These are phyloP conservation scores for Meganola albula DNA, from an alignment of 2,888 invertebrate genomes.

Conservation along the genomic window DNA sequence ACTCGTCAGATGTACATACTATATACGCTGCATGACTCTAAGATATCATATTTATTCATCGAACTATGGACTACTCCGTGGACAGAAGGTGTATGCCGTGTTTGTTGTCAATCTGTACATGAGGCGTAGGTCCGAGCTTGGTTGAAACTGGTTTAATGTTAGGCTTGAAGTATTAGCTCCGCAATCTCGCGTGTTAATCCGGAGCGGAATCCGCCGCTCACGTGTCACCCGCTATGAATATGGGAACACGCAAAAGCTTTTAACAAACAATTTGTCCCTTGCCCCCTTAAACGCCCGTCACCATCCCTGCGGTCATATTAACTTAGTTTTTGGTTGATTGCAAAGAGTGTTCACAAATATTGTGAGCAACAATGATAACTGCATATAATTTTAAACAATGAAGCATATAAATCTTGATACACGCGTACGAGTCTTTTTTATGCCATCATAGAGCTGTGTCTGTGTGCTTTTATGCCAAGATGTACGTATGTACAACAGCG, in stretches of 20 bases:
- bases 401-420: no score
- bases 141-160: background rate
- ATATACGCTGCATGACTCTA: no score
- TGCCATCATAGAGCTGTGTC: no score
- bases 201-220: background rate
- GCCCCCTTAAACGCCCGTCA: background rate
- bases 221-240: background rate
- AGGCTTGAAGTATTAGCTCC: background rate
- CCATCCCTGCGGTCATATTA: background rate
- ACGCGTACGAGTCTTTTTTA: no score
- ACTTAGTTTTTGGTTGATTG: background rate
- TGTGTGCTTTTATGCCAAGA: conserved; percentile 10
- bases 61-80: no score
- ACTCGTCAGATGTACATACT: no score
- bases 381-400: no score
- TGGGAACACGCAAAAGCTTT: background rate
- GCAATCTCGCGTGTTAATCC: background rate
- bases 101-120: no score
- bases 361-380: no score
- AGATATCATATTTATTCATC: background rate
- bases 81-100: no score
- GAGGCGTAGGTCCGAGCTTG: background rate
- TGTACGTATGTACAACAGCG: conserved; percentile 15
- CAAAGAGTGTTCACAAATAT: background rate
- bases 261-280: conserved; percentile 1